A percentile compares a stretch with the other conserved stretches of the same genome.
Evolutionary conservation across 2,797 vertebrate genomes (phyloP).

Genomic region (Pogoniulus pusillus): DNA sequence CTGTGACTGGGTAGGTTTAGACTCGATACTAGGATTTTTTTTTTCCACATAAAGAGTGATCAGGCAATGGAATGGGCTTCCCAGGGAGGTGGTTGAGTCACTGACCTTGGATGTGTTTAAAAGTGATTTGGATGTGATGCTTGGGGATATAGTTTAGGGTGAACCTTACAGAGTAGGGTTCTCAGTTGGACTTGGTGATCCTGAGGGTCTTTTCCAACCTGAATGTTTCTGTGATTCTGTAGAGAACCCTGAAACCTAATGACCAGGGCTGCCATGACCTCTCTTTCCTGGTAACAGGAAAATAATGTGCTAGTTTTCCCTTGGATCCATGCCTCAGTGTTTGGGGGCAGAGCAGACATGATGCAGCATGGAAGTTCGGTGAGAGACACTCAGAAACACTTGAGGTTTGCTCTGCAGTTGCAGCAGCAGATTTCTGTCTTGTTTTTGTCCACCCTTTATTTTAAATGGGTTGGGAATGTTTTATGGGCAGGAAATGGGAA

Average conservation of each 20-base stretch:
- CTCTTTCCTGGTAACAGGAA: neutral
- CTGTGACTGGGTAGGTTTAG: no score
- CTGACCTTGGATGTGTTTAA: no score
- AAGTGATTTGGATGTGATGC: no score
- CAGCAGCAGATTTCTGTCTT: neutral
- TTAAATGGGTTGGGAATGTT: neutral
- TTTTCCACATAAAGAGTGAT: no score
- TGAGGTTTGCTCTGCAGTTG: neutral
- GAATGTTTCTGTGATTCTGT: neutral
- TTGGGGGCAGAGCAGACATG: neutral
- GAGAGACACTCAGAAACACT: neutral
- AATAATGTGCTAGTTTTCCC: neutral
- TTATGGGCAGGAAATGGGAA: conserved; percentile 37
- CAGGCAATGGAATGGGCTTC: no score
- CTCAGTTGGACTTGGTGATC: no score
- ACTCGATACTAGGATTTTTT: no score
- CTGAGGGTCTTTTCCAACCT: no score
- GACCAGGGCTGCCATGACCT: neutral
- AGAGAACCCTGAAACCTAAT: neutral
- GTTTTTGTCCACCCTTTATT: neutral
- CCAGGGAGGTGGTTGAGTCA: no score
- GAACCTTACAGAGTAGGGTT: no score
- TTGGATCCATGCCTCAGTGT: neutral
- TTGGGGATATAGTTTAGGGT: no score
- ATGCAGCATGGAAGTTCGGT: neutral